Evolutionary conservation across 1,140 invertebrate species (phyloP).

Genomic region (Oryzaephilus surinamensis): DNA sequence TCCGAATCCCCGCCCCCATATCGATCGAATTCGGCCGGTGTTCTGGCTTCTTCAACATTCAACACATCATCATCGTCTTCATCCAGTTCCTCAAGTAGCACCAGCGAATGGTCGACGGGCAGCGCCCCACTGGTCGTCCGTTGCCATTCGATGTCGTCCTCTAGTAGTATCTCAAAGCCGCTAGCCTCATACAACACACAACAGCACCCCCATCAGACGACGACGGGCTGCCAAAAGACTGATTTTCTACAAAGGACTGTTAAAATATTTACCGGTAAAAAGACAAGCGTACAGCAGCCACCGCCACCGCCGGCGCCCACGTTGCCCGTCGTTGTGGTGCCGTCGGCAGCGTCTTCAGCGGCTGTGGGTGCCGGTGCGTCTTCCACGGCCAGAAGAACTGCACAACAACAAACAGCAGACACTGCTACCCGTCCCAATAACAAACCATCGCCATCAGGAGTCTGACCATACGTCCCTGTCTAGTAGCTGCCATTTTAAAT

Average conservation of each 20-base stretch:
- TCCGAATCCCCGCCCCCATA: conserved; percentile 56
- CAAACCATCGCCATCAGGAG: no score
- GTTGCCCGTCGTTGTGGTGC: conserved; percentile 32
- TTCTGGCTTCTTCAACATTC: conserved; percentile 31
- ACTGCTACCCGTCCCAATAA: conserved; percentile 17
- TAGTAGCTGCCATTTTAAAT: conserved; percentile 31
- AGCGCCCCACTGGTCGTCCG: conserved; percentile 30
- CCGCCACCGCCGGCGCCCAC: conserved; percentile 15
- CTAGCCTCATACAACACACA: no score
- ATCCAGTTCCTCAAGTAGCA: conserved; percentile 4
- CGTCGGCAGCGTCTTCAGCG: conserved; percentile 20
- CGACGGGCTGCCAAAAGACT: conserved; percentile 31
- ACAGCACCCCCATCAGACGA: conserved; percentile 16
- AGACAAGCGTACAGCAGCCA: neutral
- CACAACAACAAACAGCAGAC: conserved; percentile 16
- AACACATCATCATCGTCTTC: conserved; percentile 14
- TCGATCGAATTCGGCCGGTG: conserved; percentile 45
- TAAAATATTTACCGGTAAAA: conserved; percentile 36
- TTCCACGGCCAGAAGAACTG: conserved; percentile 16
- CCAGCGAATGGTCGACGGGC: conserved; percentile 18
- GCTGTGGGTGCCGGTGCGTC: conserved; percentile 30
- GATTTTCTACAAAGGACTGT: conserved; percentile 38
- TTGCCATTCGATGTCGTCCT: conserved; percentile 36
- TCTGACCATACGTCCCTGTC: conserved; percentile 29
- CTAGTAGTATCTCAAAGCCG: no score